Conservation (phyloP, 2,888 invertebrate species). For the Drosophila peninsularis region DNA sequence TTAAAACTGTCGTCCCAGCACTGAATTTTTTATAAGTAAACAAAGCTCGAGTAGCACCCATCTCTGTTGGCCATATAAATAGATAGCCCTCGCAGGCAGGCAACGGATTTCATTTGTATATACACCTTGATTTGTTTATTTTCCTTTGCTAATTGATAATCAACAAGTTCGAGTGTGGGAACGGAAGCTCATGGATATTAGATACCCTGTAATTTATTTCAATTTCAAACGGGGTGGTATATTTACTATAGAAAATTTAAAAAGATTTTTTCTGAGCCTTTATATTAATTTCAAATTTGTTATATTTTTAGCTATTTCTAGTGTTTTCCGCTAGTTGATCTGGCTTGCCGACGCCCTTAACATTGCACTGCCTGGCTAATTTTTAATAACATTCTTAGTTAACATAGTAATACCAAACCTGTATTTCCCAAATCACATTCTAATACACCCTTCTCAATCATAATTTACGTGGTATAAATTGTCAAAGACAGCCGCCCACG, state of each 20-base stretch:
- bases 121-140: constrained; percentile 25
- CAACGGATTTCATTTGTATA: constrained; percentile 30
- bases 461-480: constrained; percentile 1
- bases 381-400: too few species aligned
- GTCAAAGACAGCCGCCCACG: constrained; percentile 1
- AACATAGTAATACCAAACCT: not conserved
- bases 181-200: not conserved
- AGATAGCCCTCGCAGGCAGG: constrained; percentile 8
- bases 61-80: constrained; percentile 18
- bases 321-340: too few species aligned
- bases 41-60: constrained; percentile 15
- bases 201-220: constrained; percentile 21
- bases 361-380: too few species aligned
- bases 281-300: too few species aligned
- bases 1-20: not conserved
- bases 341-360: too few species aligned
- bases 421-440: not conserved
- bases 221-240: not conserved
- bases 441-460: not conserved
- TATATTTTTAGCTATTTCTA: too few species aligned
- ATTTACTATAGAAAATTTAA: too few species aligned
- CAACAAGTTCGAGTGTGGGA: constrained; percentile 34
- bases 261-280: too few species aligned
- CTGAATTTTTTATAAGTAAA: constrained; percentile 27
- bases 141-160: constrained; percentile 45